A percentile compares a stretch with the other conserved stretches of the same genome.
phyloP scores from a whole-genome alignment of 30 jellyfish, hydroid and myxozoan species.

The Aurelia aurita complex sp. Pacific region DNA sequence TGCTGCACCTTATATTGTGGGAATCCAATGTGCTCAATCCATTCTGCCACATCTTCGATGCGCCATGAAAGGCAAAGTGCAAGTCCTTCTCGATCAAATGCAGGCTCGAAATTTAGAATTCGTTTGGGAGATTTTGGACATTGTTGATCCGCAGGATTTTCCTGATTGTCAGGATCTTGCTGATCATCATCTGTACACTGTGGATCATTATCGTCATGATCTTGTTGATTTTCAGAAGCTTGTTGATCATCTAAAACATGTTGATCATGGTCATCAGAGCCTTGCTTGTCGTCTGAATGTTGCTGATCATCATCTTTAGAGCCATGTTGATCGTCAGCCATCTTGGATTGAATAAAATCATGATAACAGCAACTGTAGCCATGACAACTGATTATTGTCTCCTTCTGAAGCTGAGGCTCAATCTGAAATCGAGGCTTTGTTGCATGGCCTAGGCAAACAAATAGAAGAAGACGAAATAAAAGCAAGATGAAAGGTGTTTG shows the following conservation, averaged over 20 bases:
- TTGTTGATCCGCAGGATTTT: too few relatives aligned
- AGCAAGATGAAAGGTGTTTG: constrained; percentile 42
- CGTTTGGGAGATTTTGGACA: too few relatives aligned
- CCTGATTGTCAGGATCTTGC: too few relatives aligned
- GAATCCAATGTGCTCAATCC: constrained; percentile 73
- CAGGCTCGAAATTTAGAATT: constrained; percentile 54
- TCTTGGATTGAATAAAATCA: not conserved
- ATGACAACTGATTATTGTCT: too few relatives aligned
- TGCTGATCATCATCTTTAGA: not conserved
- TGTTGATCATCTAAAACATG: too few relatives aligned
- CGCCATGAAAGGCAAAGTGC: constrained; percentile 87
- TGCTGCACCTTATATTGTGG: constrained; percentile 73
- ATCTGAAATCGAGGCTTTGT: too few relatives aligned
- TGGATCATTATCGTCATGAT: not conserved
- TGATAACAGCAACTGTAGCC: too few relatives aligned
- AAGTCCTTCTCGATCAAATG: constrained; percentile 79
- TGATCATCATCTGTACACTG: not conserved
- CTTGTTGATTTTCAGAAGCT: not conserved
- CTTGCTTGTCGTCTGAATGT: not conserved
- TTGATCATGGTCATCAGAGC: not conserved
- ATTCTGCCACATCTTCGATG: constrained; percentile 64
- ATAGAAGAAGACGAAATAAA: too few relatives aligned
- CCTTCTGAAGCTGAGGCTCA: too few relatives aligned
- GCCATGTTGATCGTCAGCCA: not conserved
- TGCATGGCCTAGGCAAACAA: too few relatives aligned